Evolutionary conservation across 2,888 invertebrate genomes (phyloP), one percentile per base, ranked within the genome.

Genomic region (Charanyca ferruginea): DNA sequence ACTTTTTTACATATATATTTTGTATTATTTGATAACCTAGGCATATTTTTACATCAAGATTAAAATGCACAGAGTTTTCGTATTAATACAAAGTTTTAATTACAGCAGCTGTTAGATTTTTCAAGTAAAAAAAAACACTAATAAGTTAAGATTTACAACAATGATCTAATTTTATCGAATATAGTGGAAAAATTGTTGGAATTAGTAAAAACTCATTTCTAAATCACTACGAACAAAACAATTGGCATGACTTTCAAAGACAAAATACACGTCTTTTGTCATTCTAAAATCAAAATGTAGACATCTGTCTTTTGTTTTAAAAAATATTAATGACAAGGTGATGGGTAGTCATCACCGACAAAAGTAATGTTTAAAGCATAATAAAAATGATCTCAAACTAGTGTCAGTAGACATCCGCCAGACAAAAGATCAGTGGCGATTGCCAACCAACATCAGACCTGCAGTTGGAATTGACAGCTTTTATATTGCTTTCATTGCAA

Each of bases 361-460:
- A 57, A 79, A 49, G 44, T 47, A 28, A 54, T 67, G 65, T 68
- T 67, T 58, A 75, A 79, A 79, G 67, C 54, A 35, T 23, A 55
- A 65, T 77, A 75, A 80, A 60, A 72, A 77, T 64, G 3, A 16
- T 38, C 16, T 38, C 58, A 75, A 68, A 70, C 35, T 42, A 23
- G 16, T 49, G 32, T 47, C 23, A 48, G 76, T 75, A 88, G 88
- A 88, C 88, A 68, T 74, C 79, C 83, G 83, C 84, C 81, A 89
- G 88, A 88, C 87, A 79, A 82, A 77, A 73, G 64, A 69, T 81
- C 63, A 61, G 59, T 55, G 70, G 66, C 68, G 45, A 59, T 52
- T 87, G 87, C 87, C 85, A 86, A 87, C 44, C 49, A 53, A 35
- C 51, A 59, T 47, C 64, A 5, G 38, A 11, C 9, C 32, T 32